These are phyloP conservation scores for Eptatretus burgeri DNA, from an alignment of 2,113 vertebrate species.

Conservation along the genomic window DNA sequence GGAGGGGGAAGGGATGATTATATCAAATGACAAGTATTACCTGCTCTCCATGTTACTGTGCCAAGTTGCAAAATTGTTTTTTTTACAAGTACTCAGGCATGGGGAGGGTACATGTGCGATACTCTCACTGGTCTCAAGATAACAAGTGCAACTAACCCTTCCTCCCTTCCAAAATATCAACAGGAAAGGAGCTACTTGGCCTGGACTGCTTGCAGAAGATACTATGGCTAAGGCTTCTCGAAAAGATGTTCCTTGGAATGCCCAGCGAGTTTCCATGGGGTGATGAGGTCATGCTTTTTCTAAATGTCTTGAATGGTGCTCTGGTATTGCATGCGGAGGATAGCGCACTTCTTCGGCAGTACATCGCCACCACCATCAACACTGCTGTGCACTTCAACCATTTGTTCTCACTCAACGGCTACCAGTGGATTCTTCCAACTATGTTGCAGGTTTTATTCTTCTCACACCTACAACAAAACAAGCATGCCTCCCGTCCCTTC, in stretches of 20 bases:
- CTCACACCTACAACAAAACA: background rate
- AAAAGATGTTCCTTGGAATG: slow-evolving; percentile 98
- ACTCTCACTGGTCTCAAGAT: too few relatives aligned
- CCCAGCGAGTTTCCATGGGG: slow-evolving; percentile 95
- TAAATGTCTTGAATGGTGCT: slow-evolving; percentile 81
- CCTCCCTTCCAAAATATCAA: background rate
- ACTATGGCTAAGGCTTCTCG: slow-evolving; percentile 90
- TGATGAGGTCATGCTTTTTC: slow-evolving; percentile 94
- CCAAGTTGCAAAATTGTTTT: too few relatives aligned
- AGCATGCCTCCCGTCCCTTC: background rate
- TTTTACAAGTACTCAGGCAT: too few relatives aligned
- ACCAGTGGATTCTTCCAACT: slow-evolving; percentile 94
- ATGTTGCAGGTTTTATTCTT: slow-evolving; percentile 47
- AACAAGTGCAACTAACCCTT: too few relatives aligned
- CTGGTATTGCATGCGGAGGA: slow-evolving; percentile 81
- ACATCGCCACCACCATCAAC: slow-evolving; percentile 78
- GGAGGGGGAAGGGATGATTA: too few relatives aligned
- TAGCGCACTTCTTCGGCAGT: slow-evolving; percentile 70
- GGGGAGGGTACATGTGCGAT: too few relatives aligned
- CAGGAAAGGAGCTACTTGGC: slow-evolving; percentile 82
- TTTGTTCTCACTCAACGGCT: slow-evolving; percentile 85
- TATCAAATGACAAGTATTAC: too few relatives aligned
- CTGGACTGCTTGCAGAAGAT: slow-evolving; percentile 90
- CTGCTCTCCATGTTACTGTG: too few relatives aligned
- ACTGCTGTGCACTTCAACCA: slow-evolving; percentile 92